Evolutionary conservation across 2,888 invertebrate genomes (phyloP), one percentile per base, ranked within the genome.

Genomic region (Cosmia pyralina): DNA sequence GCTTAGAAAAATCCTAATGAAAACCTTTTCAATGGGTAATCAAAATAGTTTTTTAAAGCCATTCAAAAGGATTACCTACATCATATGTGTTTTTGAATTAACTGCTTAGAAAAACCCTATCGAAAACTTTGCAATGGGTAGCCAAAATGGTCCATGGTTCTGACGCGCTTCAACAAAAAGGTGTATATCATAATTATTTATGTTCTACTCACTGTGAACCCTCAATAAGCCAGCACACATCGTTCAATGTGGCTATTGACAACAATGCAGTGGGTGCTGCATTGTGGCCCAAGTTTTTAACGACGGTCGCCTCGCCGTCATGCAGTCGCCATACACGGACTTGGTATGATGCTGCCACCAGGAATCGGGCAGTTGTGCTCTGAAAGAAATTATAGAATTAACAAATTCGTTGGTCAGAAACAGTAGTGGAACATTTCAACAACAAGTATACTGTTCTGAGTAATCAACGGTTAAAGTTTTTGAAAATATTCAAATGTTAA

Each of bases 311-410:
- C 0, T 91, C 89, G 0, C 91, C 91, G 4, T 90, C 87, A 11
- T 90, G 87, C n/a, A 96, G 79, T 19, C 94, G 84, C 96, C 95
- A 96, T 10, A 96, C 71, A 7, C 93, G 82, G 11, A 96, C 89
- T 78, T 95, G 96, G 89, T 92, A 94, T 72, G 96, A 95, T 2
- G 96, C 95, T 72, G 94, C 92, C 11, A 96, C 91, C 48, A 96
- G 68, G 76, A 90, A 96, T 22, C 87, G 88, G 11, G 94, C 93
- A 50, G 87, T 79, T 48, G 93, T 93, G 67, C 91, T 91, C 96
- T 96, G 44, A 19, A 70, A 63, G 10, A 57, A 46, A 0, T 1
- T 8, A 57, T 19, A n/a, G 53, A 22, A 53, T 53, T 5, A 22
- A 0, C 22, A 53, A n/a, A 22, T 28, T 28, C 1, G 28, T 28